Evolutionary conservation across 2,888 invertebrate species (phyloP).

Genomic region (Amphiduros pacificus): DNA sequence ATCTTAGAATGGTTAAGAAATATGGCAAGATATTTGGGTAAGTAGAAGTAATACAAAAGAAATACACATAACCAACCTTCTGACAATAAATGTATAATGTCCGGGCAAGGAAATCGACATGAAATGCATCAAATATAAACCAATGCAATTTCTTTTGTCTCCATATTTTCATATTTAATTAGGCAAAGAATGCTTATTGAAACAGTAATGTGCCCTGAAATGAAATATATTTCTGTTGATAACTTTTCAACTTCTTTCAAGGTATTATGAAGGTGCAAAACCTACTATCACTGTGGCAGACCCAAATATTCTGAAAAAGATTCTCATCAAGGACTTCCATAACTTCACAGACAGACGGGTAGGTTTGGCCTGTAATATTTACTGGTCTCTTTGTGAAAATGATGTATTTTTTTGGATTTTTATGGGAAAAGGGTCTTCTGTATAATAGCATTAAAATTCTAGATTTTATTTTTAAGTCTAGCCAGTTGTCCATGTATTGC

Average conservation of each 20-base stretch:
- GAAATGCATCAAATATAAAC: not conserved
- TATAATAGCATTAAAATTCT: no score
- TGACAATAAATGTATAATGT: no score
- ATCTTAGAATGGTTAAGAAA: slow-evolving; percentile 1
- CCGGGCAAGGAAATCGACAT: no score
- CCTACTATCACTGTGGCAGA: not conserved
- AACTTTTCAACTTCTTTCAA: not conserved
- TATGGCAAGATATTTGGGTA: not conserved
- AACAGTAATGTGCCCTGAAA: no score
- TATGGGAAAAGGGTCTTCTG: no score
- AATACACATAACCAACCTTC: no score
- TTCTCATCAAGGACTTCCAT: not conserved
- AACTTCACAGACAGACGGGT: not conserved
- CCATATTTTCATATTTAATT: not conserved
- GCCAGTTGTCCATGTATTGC: no score
- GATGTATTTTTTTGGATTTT: no score
- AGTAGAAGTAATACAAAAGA: no score
- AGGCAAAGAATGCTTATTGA: not conserved
- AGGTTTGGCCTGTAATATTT: no score
- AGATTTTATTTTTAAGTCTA: no score
- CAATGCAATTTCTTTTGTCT: not conserved
- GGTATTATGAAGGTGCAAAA: not conserved
- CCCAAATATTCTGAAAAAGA: not conserved
- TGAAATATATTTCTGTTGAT: slow-evolving; percentile 13
- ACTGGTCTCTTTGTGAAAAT: not conserved